phyloP scores from a whole-genome alignment of 2,113 vertebrate species.

The Ctenomys sociabilis region DNA sequence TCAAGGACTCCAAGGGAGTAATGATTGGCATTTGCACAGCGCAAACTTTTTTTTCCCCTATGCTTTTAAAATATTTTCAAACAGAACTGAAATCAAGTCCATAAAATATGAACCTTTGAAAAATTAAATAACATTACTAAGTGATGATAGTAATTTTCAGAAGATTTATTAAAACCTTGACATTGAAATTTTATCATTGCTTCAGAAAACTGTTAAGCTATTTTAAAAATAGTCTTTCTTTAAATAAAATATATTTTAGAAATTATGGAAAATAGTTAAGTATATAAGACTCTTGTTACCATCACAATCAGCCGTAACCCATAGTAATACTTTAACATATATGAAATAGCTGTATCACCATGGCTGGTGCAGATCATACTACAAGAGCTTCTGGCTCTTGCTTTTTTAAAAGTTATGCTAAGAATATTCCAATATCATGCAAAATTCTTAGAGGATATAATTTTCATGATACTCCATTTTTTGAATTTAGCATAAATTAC shows the following conservation, averaged over 20 bases:
- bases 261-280: neutral
- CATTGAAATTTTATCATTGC: neutral
- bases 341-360: neutral
- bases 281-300: neutral
- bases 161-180: constrained; percentile 19
- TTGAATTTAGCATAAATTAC: neutral
- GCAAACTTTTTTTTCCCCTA: constrained; percentile 12
- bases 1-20: constrained; percentile 25
- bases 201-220: constrained; percentile 30
- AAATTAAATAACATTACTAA: constrained; percentile 59
- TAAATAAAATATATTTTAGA: constrained; percentile 43
- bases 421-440: neutral
- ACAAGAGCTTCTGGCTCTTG: neutral
- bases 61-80: constrained; percentile 34
- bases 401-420: neutral
- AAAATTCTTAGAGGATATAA: constrained; percentile 16
- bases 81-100: constrained; percentile 33
- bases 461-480: constrained; percentile 39
- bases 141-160: constrained; percentile 21
- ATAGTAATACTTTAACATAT: neutral
- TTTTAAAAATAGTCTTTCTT: constrained; percentile 47
- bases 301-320: neutral
- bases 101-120: constrained; percentile 36
- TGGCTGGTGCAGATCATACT: neutral
- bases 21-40: constrained; percentile 54